Evolutionary conservation across 1,140 invertebrate genomes (phyloP).

Genomic region (Amphibalanus amphitrite): DNA sequence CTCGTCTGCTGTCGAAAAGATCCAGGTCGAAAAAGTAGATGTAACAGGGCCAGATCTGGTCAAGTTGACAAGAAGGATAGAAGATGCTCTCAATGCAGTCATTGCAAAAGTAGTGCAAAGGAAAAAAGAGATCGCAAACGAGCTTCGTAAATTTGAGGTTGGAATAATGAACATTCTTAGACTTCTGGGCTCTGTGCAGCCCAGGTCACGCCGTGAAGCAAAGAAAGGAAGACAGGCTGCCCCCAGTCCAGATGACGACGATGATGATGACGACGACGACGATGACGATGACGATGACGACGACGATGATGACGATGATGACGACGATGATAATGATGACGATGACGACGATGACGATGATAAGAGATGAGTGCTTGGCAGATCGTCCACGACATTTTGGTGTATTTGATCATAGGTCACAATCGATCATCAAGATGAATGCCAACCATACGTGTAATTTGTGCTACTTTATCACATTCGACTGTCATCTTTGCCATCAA

Average conservation of each 20-base stretch:
- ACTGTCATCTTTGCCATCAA: too few species aligned
- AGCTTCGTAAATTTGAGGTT: not conserved
- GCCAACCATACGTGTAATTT: too few species aligned
- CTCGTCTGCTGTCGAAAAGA: not conserved
- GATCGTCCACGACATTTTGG: too few species aligned
- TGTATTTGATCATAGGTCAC: too few species aligned
- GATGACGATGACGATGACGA: conserved; percentile 6
- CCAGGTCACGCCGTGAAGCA: not conserved
- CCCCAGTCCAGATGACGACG: not conserved
- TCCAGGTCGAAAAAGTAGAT: not conserved
- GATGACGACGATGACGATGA: conserved; percentile 6
- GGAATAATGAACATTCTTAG: not conserved
- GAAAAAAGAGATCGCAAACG: not conserved
- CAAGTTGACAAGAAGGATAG: not conserved
- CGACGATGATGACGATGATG: conserved; percentile 7
- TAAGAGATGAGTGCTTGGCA: not conserved
- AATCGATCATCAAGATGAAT: too few species aligned
- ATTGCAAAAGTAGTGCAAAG: not conserved
- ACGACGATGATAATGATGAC: conserved; percentile 8
- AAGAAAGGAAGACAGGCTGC: not conserved
- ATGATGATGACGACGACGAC: conserved; percentile 6
- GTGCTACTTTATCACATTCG: too few species aligned
- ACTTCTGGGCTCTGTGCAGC: not conserved
- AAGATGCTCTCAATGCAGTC: not conserved
- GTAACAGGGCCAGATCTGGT: not conserved